Base-by-base conservation (phyloP, 1,140 invertebrate species). In the Drosophila willistoni region DNA sequence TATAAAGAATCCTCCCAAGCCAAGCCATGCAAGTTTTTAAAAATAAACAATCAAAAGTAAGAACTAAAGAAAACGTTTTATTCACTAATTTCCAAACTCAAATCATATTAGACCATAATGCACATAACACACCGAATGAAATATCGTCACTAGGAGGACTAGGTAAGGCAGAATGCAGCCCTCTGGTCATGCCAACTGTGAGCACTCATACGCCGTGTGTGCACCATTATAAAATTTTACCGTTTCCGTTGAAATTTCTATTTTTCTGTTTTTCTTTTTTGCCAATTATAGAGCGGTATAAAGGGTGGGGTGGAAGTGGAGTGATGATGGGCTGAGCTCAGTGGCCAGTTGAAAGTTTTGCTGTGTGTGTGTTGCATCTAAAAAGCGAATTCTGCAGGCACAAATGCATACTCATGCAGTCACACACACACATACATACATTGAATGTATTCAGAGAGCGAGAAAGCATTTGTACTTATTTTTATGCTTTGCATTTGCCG, bases 191-290 rank as follows among this genome's bases (percentile, higher is more conserved):
- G 68, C 68, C 68, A 77, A 77, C 68, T 60, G 72, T 36, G 36
- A 70, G 17, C 55, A 63, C 68, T 71, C 74, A 71, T 67, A 77
- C 61, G 64, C 75, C 70, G 59, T 29, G 59, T 78, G 75, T 77
- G 75, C 64, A 55, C 68, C 39, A 71, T 63, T 79, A 79, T 73
- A 73, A 73, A 79, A 79, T 79, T 79, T 79, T 77, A 61, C 55
- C 76, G 69, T 77, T 79, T 79, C 76, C 76, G 76, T 47, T 72
- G 59, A 60, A 77, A 64, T 56, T 77, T 73, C 64, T 79, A 66
- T 77, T 68, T 63, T 64, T 76, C 33, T 65, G 19, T 70, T 64
- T 66, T 69, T 36, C 12, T 59, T 66, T 42, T 36, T 25, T n/a
- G 29, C 47, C 13, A 51, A 10, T 9, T 51, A 42, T 34, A 77